phyloP scores from a whole-genome alignment of 2,888 invertebrate genomes.

The Caenorhabditis sp. region DNA sequence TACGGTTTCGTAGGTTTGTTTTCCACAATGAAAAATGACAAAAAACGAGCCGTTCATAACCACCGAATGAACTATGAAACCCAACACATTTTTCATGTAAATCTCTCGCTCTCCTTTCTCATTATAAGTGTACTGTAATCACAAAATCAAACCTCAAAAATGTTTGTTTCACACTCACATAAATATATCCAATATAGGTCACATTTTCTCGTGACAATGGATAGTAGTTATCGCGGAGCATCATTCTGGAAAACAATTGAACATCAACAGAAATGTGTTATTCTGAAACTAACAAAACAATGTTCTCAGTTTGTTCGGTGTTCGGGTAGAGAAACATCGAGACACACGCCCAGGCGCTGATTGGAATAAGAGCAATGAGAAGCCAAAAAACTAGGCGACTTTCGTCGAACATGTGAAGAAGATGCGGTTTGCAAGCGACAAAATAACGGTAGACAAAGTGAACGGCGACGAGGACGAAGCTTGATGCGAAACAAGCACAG shows the following conservation, averaged over 20 bases:
- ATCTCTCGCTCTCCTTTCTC: constrained; percentile 12
- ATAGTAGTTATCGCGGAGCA: constrained; percentile 12
- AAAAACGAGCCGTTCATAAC: constrained; percentile 16
- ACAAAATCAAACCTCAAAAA: too few species aligned
- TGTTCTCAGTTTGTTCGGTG: constrained; percentile 12
- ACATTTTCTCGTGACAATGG: constrained; percentile 24
- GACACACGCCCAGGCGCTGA: constrained; percentile 18
- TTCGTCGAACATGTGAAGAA: constrained; percentile 15
- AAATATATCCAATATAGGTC: constrained; percentile 28
- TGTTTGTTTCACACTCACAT: background rate
- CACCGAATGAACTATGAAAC: constrained; percentile 14
- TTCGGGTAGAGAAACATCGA: constrained; percentile 24
- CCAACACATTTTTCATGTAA: constrained; percentile 14
- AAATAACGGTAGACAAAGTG: constrained; percentile 11
- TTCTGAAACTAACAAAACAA: background rate
- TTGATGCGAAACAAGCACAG: background rate
- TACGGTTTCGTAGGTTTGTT: constrained; percentile 6
- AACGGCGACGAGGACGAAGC: background rate
- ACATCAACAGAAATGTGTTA: too few species aligned
- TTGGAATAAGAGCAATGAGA: constrained; percentile 3
- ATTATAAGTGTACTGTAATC: constrained; percentile 2
- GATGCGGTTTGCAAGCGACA: constrained; percentile 21
- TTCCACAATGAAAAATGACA: constrained; percentile 16
- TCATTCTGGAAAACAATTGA: too few species aligned
- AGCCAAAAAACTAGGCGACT: constrained; percentile 15